Base-by-base conservation (phyloP, 2,888 invertebrate genomes). In the Tachina lurida region DNA sequence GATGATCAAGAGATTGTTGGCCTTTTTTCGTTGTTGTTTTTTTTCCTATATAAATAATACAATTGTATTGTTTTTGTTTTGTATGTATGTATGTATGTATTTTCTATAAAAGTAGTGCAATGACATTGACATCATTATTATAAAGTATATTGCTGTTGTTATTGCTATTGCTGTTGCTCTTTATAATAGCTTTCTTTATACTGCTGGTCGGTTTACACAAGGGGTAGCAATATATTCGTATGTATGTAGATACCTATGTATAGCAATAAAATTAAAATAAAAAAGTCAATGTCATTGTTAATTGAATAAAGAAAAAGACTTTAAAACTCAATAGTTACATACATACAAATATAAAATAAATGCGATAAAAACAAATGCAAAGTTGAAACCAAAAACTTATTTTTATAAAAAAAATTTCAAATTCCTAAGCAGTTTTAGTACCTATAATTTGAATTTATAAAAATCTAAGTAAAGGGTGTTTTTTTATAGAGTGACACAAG, bases 91-190 rank as follows among this genome's bases (percentile, higher is more conserved):
- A 15, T 62, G 5, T 10, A 56, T 70, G 15, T 58, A 56, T 73
- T 74, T 81, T 63, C 52, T 71, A 76, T 68, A 79, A 82, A 86
- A 82, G 82, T 86, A 86, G 85, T 86, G 85, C 85, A 86, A 86
- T 82, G 82, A 86, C 85, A 86, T 86, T 86, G 85, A 86, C 85
- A 86, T 86, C 78, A 86, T 86, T 86, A 86, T 86, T 81, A 81
- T 67, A 43, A 67, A 81, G 31, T 71, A 71, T 47, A 70, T 78
- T 82, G 13, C 63, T 82, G 31, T 68, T 75, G 41, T 63, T 76
- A 43, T 76, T 70, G 22, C 31, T 49, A 19, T 45, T 70, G 31
- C 31, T 76, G 49, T 76, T 70, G 22, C 43, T 60, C 41, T 45
- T 83, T 70, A 17, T 76, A 70, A 70, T 63, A 63, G 75, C 82